Evolutionary conservation across 2,888 invertebrate species (phyloP), one percentile per base, ranked within the genome.

Genomic region (Drosophila merina): DNA sequence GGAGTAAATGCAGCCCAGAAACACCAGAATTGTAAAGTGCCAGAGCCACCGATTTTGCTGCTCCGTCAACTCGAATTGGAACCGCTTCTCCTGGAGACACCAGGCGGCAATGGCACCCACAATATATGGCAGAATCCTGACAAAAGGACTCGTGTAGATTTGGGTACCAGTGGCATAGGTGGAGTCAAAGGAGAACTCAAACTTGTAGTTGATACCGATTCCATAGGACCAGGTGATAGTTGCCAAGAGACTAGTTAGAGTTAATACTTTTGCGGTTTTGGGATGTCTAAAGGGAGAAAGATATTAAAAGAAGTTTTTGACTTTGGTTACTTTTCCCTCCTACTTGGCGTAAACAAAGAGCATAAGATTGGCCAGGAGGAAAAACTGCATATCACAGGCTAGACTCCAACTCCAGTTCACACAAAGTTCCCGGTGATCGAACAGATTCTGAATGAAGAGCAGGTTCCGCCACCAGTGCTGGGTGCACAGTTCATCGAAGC

Each of bases 71-170:
- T 79, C 74, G 10, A 90, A 76, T 56, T 90, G 78, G 9, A 74
- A 36, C 10, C 90, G 83, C 2, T 89, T 72, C 76, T 91, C 91
- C 5, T 90, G 77, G 12, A 92, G 90, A 52, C 83, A 87, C 82
- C 93, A 93, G 1, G 92, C 93, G 0, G 93, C 91, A 3, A 91
- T 87, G 3, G 92, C 85, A 4, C 93, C 93, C 47, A 93, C 76
- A 6, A 93, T 86, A 68, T 93, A 93, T 2, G 93, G 93, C 42
- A 93, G 90, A n/a, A 93, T 89, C 28, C 93, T 89, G 1, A 93
- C 91, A 89, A 93, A 93, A 1, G 93, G 93, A 68, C 92, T 91
- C 36, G 92, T 93, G 71, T 93, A 93, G 42, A 94, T 88, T 9
- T 90, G 80, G 2, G 90, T 90, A n/a, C 88, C 90, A 0, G 91